These are phyloP conservation scores for Drosophila carrolli DNA, from an alignment of 1,140 invertebrate species.

Conservation along the genomic window DNA sequence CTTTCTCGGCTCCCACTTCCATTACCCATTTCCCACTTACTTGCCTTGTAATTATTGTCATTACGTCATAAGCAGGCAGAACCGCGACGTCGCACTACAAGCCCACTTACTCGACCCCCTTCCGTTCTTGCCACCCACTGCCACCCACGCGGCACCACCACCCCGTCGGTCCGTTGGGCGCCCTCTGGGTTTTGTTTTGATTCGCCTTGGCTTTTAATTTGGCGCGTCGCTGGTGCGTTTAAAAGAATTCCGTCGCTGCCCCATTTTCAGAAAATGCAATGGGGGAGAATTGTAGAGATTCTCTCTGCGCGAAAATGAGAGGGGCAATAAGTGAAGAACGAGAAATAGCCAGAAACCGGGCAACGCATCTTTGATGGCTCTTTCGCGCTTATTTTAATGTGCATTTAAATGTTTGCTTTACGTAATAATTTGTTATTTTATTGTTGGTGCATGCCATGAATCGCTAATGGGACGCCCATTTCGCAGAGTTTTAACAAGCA, in stretches of 20 bases:
- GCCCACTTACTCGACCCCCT: background rate
- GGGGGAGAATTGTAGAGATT: background rate
- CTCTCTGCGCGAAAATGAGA: conserved; percentile 1
- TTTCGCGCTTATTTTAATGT: conserved; percentile 57
- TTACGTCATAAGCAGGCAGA: conserved; percentile 70
- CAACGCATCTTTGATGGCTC: conserved; percentile 11
- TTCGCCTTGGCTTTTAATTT: conserved; percentile 31
- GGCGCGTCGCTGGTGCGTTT: conserved; percentile 19
- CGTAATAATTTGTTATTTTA: conserved; percentile 71
- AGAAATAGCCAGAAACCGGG: background rate
- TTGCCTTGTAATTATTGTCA: conserved; percentile 64
- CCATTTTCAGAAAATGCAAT: conserved; percentile 1
- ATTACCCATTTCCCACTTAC: conserved; percentile 22
- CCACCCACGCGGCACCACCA: background rate
- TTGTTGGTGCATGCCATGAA: conserved; percentile 63
- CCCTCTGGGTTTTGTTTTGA: conserved; percentile 52
- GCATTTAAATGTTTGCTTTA: conserved; percentile 65
- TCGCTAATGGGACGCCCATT: conserved; percentile 46
- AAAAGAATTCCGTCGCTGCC: conserved; percentile 20
- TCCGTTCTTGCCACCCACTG: background rate
- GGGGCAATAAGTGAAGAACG: background rate
- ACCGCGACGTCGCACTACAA: conserved; percentile 16
- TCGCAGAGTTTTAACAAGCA: conserved; percentile 39
- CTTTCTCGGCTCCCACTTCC: conserved; percentile 6
- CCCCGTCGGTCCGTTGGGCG: background rate